A percentile compares a stretch with the other conserved stretches of the same genome.
phyloP scores from a whole-genome alignment of 2,888 invertebrate species.

The Crepidodera aurea region DNA sequence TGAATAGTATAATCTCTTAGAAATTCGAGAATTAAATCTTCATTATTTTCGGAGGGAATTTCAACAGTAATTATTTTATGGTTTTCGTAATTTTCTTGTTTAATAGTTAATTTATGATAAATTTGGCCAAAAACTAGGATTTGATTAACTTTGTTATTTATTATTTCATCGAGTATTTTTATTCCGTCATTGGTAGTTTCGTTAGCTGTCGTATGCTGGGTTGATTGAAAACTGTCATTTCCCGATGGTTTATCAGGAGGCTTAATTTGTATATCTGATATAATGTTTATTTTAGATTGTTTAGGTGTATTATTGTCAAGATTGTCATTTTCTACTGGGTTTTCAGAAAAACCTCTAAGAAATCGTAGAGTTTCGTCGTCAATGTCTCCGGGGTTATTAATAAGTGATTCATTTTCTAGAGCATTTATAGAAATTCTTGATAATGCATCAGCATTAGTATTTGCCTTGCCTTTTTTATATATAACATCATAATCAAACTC shows the following conservation, averaged over 20 bases:
- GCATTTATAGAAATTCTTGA: too few species aligned
- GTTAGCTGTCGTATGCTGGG: too few species aligned
- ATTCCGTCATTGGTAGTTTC: too few species aligned
- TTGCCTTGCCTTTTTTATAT: too few species aligned
- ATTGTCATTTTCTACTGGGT: conserved; percentile 10
- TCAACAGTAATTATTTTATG: conserved; percentile 1
- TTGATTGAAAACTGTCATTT: background rate
- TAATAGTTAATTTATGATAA: conserved; percentile 10
- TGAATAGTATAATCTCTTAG: conserved; percentile 6
- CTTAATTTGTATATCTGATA: background rate
- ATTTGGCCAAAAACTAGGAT: too few species aligned
- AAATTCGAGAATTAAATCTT: conserved; percentile 3
- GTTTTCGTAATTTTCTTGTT: conserved; percentile 6
- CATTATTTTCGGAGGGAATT: conserved; percentile 3
- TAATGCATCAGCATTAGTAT: too few species aligned
- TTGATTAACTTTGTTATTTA: too few species aligned
- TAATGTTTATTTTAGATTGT: background rate
- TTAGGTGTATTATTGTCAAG: conserved; percentile 3
- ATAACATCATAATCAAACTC: too few species aligned
- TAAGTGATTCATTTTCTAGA: too few species aligned
- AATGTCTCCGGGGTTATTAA: too few species aligned
- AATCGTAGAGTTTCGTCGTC: conserved; percentile 3
- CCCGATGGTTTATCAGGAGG: too few species aligned
- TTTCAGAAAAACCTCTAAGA: conserved; percentile 14
- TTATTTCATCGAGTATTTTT: too few species aligned